These are phyloP conservation scores for Caiman crocodilus DNA, from an alignment of 2,797 vertebrate genomes.

Conservation along the genomic window DNA sequence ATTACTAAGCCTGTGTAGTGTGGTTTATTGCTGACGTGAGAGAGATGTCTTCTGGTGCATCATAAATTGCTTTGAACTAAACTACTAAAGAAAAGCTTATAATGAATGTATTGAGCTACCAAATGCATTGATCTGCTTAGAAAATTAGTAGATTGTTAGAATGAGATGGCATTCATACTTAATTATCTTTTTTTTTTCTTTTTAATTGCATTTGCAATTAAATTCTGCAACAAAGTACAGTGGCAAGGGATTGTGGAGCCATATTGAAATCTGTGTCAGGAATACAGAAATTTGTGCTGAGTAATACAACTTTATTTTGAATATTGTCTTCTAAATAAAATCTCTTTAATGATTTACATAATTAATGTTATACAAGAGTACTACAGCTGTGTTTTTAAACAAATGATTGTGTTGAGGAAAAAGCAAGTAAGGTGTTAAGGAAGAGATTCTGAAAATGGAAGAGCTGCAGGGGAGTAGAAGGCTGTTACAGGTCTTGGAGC, in stretches of 20 bases:
- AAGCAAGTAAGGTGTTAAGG: neutral
- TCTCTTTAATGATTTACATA: neutral
- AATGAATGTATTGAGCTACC: neutral
- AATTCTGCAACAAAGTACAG: slow-evolving; percentile 23
- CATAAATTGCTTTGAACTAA: neutral
- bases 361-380: neutral
- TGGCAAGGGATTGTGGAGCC: slow-evolving; percentile 6
- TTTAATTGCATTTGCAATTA: slow-evolving; percentile 12
- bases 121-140: neutral
- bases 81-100: neutral
- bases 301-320: neutral
- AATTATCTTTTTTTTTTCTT: slow-evolving; percentile 25
- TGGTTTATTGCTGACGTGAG: neutral
- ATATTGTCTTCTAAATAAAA: neutral
- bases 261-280: neutral
- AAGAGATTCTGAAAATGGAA: neutral
- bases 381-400: neutral
- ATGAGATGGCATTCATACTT: slow-evolving; percentile 8
- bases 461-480: neutral
- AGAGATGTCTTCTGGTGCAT: neutral
- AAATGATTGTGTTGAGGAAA: neutral
- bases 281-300: neutral
- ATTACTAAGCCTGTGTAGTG: neutral
- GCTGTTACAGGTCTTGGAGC: slow-evolving; percentile 4
- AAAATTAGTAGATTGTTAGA: neutral